Evolutionary conservation across 1,140 invertebrate genomes (phyloP).

Genomic region (Notospermus geniculatus): DNA sequence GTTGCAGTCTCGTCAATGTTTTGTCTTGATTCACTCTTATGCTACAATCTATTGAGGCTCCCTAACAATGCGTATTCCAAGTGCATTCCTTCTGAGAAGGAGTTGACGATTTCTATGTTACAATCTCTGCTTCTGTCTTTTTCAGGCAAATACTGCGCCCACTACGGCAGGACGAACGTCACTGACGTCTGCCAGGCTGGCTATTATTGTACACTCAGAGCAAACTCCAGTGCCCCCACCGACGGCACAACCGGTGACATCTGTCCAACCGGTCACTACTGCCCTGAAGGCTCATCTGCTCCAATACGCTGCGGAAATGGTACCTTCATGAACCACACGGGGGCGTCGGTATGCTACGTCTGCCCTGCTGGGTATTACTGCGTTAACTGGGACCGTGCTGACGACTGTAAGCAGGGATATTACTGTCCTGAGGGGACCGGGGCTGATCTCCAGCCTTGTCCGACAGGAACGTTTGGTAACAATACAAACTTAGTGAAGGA

Average conservation of each 20-base stretch:
- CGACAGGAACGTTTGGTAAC: constrained; percentile 46
- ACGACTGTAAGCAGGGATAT: constrained; percentile 44
- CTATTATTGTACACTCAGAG: constrained; percentile 41
- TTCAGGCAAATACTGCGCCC: constrained; percentile 45
- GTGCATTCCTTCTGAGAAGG: no score
- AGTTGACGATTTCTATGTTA: no score
- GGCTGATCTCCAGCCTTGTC: constrained; percentile 43
- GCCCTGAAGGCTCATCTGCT: constrained; percentile 31
- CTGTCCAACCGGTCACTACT: constrained; percentile 43
- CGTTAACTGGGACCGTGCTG: constrained; percentile 46
- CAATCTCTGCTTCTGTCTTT: background rate
- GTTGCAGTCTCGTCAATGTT: no score
- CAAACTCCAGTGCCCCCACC: constrained; percentile 39
- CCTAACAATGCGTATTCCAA: no score
- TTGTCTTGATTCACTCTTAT: no score
- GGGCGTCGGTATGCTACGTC: constrained; percentile 36
- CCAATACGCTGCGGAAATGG: constrained; percentile 40
- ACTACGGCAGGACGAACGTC: constrained; percentile 30
- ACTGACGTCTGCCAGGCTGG: constrained; percentile 41
- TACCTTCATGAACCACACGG: constrained; percentile 49
- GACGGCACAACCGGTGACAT: constrained; percentile 48
- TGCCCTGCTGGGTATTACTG: constrained; percentile 45
- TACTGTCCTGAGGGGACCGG: constrained; percentile 51
- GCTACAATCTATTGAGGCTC: no score
- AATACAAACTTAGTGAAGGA: constrained; percentile 36